Conservation (phyloP, 2,888 invertebrate species). For the Drymonia ruficornis region DNA sequence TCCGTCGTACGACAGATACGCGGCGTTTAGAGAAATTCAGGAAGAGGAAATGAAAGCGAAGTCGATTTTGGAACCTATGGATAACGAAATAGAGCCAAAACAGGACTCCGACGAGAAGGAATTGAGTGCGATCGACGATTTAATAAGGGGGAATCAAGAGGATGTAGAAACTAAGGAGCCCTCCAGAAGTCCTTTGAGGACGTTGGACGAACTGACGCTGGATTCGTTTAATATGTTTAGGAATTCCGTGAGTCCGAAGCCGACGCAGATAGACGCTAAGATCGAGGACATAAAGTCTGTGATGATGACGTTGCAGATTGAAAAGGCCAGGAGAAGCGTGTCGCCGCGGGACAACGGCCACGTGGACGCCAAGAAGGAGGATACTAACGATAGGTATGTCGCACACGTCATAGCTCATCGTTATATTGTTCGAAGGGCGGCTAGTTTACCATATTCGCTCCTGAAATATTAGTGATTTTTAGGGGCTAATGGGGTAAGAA, state of each 20-base stretch:
- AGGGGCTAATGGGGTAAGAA: no score
- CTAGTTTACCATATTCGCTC: no score
- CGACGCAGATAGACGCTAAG: constrained; percentile 71
- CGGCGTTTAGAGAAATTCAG: constrained; percentile 94
- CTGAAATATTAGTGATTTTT: no score
- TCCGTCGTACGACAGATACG: constrained; percentile 91
- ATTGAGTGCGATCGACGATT: constrained; percentile 60
- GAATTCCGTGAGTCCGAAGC: constrained; percentile 77
- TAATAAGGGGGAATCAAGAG: constrained; percentile 59
- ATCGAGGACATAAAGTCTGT: constrained; percentile 79
- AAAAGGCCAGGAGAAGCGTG: constrained; percentile 66
- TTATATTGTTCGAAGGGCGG: no score
- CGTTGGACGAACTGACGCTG: constrained; percentile 70
- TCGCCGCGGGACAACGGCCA: constrained; percentile 77
- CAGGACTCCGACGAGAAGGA: constrained; percentile 73
- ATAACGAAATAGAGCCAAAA: constrained; percentile 55
- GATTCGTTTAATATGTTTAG: constrained; percentile 75
- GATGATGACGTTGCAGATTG: constrained; percentile 74
- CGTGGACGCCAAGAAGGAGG: constrained; percentile 70
- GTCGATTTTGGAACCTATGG: constrained; percentile 64
- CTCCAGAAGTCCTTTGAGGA: constrained; percentile 68
- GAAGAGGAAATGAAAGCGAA: constrained; percentile 88
- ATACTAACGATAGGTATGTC: constrained; percentile 81
- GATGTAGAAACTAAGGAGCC: constrained; percentile 58
- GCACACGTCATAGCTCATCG: no score